Base-by-base conservation (phyloP, 2,113 vertebrate genomes). In the Dasyprocta punctata region DNA sequence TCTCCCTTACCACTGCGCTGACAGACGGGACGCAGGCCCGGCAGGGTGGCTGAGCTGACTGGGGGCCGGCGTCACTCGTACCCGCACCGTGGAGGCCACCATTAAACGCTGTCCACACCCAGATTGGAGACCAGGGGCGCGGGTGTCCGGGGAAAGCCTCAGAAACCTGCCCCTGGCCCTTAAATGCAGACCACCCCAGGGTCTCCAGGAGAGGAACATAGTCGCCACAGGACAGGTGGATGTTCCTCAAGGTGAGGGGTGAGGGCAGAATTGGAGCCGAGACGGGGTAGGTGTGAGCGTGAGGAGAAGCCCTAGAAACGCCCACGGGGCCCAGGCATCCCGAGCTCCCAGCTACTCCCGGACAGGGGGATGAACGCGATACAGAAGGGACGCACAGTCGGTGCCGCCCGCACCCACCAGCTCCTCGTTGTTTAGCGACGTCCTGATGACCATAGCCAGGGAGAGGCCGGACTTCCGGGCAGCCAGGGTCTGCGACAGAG, bases 381-480 rank as follows among this genome's bases (percentile, higher is more conserved):
- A 30, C 4, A 2, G 13, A 30, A 30, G 77, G 47, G 44, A 33
- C 10, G 47, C 12, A 28, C 10, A 11, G 41, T n/a, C 24, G 92
- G 44, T 26, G 20, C 47, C 1, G 69, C 49, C 44, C 22, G 56
- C 77, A 99, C 99, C 99, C 98, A 99, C 99, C 99, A 99, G 99
- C 97, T 99, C 99, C 92, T 99, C 99, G 24, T 99, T 99, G 97
- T 99, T 99, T 87, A 99, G 97, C 82, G 99, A 99, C 47, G 99
- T 99, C 94, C 99, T 98, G 98, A 99, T 99, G 97, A 99, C 99
- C 98, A 99, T 99, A 96, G 99, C 99, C 96, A 99, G 99, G 78
- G 99, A 99, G 97, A 99, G 99, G 97, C 99, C 99, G 98, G 99
- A 99, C 99, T 99, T 99, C 98, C 99, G 99, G 98, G 99, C 99